These are phyloP conservation scores for Glossophaga mutica DNA, from an alignment of 2,797 vertebrate genomes.

Conservation along the genomic window DNA sequence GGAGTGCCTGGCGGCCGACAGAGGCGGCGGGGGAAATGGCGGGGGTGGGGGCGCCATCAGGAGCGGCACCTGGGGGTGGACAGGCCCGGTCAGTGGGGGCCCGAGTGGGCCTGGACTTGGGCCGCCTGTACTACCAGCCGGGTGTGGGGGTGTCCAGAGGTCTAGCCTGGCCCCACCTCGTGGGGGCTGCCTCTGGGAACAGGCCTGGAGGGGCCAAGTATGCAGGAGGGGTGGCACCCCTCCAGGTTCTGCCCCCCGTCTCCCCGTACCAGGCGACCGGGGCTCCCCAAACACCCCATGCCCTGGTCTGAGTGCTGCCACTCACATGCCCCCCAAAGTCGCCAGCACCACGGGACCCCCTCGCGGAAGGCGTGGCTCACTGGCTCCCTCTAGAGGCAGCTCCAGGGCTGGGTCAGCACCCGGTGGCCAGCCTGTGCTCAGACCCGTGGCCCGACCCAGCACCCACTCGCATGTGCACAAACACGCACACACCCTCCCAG, in stretches of 20 bases:
- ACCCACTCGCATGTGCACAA: rapidly evolving
- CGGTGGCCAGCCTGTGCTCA: neutral
- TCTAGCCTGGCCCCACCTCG: no score
- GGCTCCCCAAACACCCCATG: neutral
- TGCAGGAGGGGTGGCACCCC: neutral
- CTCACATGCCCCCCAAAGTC: no score
- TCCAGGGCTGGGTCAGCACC: rapidly evolving
- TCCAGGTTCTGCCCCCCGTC: neutral
- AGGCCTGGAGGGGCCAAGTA: neutral
- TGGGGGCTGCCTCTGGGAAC: no score
- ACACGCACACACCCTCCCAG: rapidly evolving
- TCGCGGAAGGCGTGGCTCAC: neutral
- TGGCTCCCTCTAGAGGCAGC: neutral
- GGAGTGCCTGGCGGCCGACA: neutral
- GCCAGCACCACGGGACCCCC: rapidly evolving
- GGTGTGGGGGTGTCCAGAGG: rapidly evolving
- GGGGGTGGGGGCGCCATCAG: conserved; percentile 56
- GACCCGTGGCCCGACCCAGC: rapidly evolving
- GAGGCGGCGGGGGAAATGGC: conserved; percentile 38
- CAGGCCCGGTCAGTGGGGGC: neutral
- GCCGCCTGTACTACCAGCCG: rapidly evolving
- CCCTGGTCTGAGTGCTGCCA: neutral
- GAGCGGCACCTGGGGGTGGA: conserved; percentile 31
- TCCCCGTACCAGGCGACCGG: neutral
- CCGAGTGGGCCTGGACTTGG: neutral